Percentiles rank a stretch among this genome's conserved stretches.
Evolutionary conservation across 2,113 vertebrate species (phyloP).

Genomic region (Spea bombifrons): DNA sequence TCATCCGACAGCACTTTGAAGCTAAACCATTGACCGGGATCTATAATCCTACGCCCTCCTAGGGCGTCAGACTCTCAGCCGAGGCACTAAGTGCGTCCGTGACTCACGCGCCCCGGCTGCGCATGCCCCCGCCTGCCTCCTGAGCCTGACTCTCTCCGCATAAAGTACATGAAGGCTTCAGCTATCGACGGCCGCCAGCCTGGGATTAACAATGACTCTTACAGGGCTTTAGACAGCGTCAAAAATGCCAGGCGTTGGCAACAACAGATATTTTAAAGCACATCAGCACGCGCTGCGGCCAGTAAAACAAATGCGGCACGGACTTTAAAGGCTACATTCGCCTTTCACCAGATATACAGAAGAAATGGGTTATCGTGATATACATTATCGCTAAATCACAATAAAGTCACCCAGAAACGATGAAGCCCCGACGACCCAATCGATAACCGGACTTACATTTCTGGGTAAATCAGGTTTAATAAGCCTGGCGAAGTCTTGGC

Average conservation of each 20-base stretch:
- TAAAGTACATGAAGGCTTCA: background rate
- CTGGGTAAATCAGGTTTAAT: too few species aligned
- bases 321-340: too few species aligned
- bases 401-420: too few species aligned
- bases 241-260: background rate
- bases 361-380: too few species aligned
- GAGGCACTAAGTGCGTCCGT: conserved; percentile 2
- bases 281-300: too few species aligned
- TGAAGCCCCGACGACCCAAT: too few species aligned
- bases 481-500: too few species aligned
- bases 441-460: too few species aligned
- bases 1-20: conserved; percentile 26
- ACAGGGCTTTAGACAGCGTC: background rate
- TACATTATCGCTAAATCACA: too few species aligned
- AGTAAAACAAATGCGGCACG: too few species aligned
- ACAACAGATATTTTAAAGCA: background rate
- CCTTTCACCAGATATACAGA: too few species aligned
- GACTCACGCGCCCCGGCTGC: conserved; percentile 2
- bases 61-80: conserved; percentile 3
- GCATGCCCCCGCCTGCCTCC: background rate
- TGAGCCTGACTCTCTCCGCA: background rate
- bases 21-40: conserved; percentile 23
- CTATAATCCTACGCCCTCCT: conserved; percentile 19
- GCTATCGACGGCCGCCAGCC: background rate
- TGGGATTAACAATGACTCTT: background rate